Percentiles rank a stretch among this genome's conserved stretches.
phyloP scores from a whole-genome alignment of 2,888 invertebrate species.

The Leptopterna dolabrata region DNA sequence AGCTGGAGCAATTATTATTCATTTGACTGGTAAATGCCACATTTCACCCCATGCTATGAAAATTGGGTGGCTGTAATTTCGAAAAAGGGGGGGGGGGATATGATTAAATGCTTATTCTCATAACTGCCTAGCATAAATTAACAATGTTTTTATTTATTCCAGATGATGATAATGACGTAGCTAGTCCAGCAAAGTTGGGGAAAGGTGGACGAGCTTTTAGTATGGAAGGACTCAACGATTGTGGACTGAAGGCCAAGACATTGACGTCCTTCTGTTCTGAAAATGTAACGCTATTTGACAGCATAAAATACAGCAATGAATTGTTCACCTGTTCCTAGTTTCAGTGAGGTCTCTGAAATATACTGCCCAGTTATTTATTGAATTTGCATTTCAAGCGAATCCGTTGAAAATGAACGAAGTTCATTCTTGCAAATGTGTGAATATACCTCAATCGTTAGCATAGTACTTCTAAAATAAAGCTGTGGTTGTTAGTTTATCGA shows the following conservation, averaged over 20 bases:
- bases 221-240: conserved; percentile 88
- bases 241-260: conserved; percentile 77
- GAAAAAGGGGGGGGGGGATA: too few species aligned
- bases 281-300: conserved; percentile 74
- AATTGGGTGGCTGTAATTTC: too few species aligned
- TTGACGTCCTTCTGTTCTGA: conserved; percentile 77
- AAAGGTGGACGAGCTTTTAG: conserved; percentile 73
- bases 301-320: conserved; percentile 73
- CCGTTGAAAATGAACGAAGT: background rate
- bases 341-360: background rate
- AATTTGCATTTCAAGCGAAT: too few species aligned
- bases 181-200: conserved; percentile 67
- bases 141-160: background rate
- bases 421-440: too few species aligned
- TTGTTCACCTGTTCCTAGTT: conserved; percentile 55
- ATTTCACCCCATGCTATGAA: too few species aligned
- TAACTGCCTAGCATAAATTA: too few species aligned
- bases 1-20: too few species aligned
- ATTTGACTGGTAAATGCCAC: too few species aligned
- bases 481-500: too few species aligned
- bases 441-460: too few species aligned
- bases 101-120: too few species aligned
- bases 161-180: background rate
- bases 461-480: too few species aligned
- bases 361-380: background rate